Evolutionary conservation across 1,140 invertebrate genomes (phyloP), one percentile per base, ranked within the genome.

Genomic region (Drosophila sucinea): DNA sequence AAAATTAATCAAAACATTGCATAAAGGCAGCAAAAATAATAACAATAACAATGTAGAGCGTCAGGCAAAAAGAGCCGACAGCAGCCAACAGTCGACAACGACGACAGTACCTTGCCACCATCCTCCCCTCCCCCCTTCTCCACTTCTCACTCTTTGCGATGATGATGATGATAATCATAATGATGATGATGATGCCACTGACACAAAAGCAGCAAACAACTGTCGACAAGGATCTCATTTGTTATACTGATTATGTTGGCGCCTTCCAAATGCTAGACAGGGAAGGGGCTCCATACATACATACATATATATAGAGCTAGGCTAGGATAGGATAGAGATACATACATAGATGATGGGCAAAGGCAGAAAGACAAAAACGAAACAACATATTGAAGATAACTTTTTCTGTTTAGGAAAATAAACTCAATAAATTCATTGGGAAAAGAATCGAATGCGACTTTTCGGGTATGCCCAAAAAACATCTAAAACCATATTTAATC

Each of bases 1-100:
- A 89, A 87, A 87, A 87, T 87, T 87, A 87, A 87, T 87, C 84
- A 87, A 87, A 87, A 87, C 84, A 87, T 87, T 87, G 84, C 84
- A 87, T 87, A 87, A 87, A 87, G 84, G 75, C 79, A 87, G 84
- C 84, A 87, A 87, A 87, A 87, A 87, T 87, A 87, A 87, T 87
- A 87, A 87, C 84, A 87, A 87, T 87, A 87, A 87, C 80, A 87
- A 84, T 84, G 84, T 89, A 77, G 84, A 89, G 74, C 77, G 84
- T 89, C 81, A 86, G 81, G 74, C 76, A 79, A 82, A 81, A 89
- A 89, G 83, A 78, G 73, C 80, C 70, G 79, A 79, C 72, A 87
- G 83, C 76, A 54, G 83, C 81, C 87, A 83, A 85, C 81, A 86
- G 83, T 40, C 63, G 56, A 35, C 27, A 57, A 61, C 44, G 10